phyloP scores from a whole-genome alignment of 1,140 invertebrate genomes.

The Drosophila eugracilis region DNA sequence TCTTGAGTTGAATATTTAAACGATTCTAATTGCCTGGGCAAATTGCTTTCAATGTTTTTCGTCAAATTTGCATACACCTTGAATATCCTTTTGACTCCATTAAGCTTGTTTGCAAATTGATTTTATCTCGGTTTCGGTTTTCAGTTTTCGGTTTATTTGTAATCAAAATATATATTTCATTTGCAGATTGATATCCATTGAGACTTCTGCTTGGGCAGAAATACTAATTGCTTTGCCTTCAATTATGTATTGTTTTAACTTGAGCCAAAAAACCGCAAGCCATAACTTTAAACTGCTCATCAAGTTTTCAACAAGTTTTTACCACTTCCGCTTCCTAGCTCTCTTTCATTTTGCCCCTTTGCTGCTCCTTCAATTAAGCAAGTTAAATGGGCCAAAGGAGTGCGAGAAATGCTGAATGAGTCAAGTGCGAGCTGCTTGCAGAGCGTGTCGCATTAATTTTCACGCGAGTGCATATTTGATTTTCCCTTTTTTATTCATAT shows the following conservation, averaged over 20 bases:
- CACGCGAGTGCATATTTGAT: constrained; percentile 77
- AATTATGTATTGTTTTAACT: constrained; percentile 34
- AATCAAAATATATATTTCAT: constrained; percentile 23
- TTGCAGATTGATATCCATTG: constrained; percentile 17
- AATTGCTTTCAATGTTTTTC: constrained; percentile 31
- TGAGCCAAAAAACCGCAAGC: neutral
- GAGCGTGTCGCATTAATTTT: constrained; percentile 67
- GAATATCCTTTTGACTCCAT: constrained; percentile 18
- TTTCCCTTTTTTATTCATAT: constrained; percentile 66
- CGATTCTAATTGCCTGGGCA: constrained; percentile 26
- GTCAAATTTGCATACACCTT: constrained; percentile 3
- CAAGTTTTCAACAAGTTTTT: constrained; percentile 49
- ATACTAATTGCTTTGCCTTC: constrained; percentile 22
- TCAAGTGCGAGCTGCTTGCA: constrained; percentile 45
- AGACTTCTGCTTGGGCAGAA: neutral
- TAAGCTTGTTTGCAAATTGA: constrained; percentile 35
- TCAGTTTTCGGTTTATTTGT: constrained; percentile 9
- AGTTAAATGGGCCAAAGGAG: constrained; percentile 34
- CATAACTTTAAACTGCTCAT: constrained; percentile 27
- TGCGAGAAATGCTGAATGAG: neutral
- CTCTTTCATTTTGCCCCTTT: constrained; percentile 21
- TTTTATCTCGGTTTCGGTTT: constrained; percentile 12
- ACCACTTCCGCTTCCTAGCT: constrained; percentile 21
- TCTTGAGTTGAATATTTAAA: neutral
- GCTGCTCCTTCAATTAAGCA: constrained; percentile 50